Evolutionary conservation across 2,113 vertebrate genomes (phyloP).

Genomic region (Conger conger): DNA sequence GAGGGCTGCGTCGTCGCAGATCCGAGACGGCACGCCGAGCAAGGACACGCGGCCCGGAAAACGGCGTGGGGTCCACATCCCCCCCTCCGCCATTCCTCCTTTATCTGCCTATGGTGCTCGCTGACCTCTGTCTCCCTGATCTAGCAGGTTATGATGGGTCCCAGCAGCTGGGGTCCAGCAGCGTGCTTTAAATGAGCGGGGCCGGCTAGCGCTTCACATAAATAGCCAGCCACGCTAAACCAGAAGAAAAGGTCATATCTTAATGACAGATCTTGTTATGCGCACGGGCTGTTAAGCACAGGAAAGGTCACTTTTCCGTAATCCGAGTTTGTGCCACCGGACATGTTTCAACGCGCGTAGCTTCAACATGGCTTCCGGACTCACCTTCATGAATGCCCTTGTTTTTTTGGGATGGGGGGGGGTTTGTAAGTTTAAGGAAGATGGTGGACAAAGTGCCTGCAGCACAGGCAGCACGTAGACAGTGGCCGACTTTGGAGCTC

Average conservation of each 20-base stretch:
- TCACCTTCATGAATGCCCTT: slow-evolving; percentile 4
- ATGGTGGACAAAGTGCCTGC: not conserved
- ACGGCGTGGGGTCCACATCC: not conserved
- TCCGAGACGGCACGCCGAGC: slow-evolving; percentile 2
- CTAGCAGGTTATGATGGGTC: slow-evolving; percentile 33
- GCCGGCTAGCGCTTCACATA: slow-evolving; percentile 28
- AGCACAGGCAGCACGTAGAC: not conserved
- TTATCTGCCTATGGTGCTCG: not conserved
- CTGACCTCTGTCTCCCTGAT: slow-evolving; percentile 13
- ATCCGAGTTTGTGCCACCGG: not conserved
- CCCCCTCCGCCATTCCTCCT: not conserved
- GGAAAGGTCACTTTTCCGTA: slow-evolving; percentile 30
- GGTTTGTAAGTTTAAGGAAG: slow-evolving; percentile 13
- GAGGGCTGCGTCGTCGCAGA: slow-evolving; percentile 11
- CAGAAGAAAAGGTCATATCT: slow-evolving; percentile 43
- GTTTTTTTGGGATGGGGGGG: not conserved
- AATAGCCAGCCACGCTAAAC: slow-evolving; percentile 41
- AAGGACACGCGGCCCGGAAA: not conserved
- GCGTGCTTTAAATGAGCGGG: not conserved
- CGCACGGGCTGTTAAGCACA: slow-evolving; percentile 5
- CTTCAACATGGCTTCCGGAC: not conserved
- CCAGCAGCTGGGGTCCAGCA: slow-evolving; percentile 41
- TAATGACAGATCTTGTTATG: slow-evolving; percentile 36
- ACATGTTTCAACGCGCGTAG: not conserved
- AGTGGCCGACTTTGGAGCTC: not conserved